These are phyloP conservation scores for Junonia oenone DNA, from an alignment of 2,888 invertebrate genomes.

Conservation along the genomic window DNA sequence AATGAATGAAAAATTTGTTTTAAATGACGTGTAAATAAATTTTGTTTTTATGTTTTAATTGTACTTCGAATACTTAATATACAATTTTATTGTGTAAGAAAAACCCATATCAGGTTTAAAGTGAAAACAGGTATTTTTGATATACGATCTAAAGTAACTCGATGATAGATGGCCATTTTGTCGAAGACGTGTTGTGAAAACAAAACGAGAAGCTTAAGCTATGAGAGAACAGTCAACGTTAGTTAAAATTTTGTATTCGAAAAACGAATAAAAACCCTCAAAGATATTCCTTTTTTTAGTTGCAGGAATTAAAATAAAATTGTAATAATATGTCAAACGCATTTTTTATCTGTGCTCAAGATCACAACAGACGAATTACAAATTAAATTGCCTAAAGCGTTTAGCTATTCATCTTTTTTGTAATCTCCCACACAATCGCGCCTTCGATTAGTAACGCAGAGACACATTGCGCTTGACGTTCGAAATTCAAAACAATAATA, in stretches of 20 bases:
- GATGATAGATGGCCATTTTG: slow-evolving; percentile 11
- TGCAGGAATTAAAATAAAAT: background rate
- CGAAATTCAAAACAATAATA: slow-evolving; percentile 72
- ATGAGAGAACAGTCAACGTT: background rate
- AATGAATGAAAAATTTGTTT: no score
- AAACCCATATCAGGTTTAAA: background rate
- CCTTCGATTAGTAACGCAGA: slow-evolving; percentile 19
- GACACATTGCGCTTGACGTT: slow-evolving; percentile 46
- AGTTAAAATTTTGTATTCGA: background rate
- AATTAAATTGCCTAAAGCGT: slow-evolving; percentile 3
- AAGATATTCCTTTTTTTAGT: background rate
- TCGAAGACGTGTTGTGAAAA: slow-evolving; percentile 12
- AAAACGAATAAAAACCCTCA: background rate
- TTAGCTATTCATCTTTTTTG: slow-evolving; percentile 16
- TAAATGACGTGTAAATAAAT: no score
- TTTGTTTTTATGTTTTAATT: no score
- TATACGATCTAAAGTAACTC: slow-evolving; percentile 2
- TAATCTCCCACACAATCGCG: slow-evolving; percentile 25
- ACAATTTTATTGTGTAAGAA: background rate
- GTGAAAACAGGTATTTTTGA: slow-evolving; percentile 1
- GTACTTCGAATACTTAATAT: no score
- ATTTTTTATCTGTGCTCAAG: background rate
- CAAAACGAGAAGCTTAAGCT: slow-evolving; percentile 4
- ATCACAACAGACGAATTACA: background rate
- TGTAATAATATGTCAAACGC: background rate